A percentile compares a stretch with the other conserved stretches of the same genome.
phyloP scores from a whole-genome alignment of 1,140 invertebrate genomes.

The Trichoplusia ni region DNA sequence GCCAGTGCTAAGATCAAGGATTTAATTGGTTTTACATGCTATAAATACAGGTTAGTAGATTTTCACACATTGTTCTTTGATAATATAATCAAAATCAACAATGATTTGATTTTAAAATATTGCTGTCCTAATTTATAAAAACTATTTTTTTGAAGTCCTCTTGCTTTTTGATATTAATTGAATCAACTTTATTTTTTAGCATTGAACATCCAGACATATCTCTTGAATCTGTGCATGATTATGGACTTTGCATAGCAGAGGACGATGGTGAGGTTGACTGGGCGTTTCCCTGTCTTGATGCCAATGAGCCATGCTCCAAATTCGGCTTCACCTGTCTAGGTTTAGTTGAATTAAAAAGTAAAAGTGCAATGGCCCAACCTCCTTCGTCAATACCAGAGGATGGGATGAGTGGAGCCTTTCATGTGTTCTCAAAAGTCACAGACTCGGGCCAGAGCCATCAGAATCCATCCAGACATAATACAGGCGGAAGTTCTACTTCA shows the following conservation, averaged over 20 bases:
- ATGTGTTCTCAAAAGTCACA: conserved; percentile 61
- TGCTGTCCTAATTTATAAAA: too few relatives aligned
- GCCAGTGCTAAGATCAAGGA: conserved; percentile 93
- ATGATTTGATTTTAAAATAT: too few relatives aligned
- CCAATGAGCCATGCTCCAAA: conserved; percentile 93
- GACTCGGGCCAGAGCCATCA: conserved; percentile 69
- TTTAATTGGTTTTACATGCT: conserved; percentile 96
- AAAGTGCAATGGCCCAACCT: conserved; percentile 49
- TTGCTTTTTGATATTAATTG: not conserved
- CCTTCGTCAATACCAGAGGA: conserved; percentile 72
- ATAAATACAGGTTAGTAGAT: conserved; percentile 86
- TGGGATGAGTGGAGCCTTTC: conserved; percentile 58
- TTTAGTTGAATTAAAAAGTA: conserved; percentile 86
- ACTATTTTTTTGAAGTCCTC: not conserved
- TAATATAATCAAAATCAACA: too few relatives aligned
- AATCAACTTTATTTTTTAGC: conserved; percentile 63
- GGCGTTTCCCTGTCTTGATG: conserved; percentile 95
- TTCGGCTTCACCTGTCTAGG: conserved; percentile 95
- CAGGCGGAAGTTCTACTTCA: conserved; percentile 65
- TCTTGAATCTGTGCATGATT: conserved; percentile 84
- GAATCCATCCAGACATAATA: conserved; percentile 64
- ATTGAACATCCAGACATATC: conserved; percentile 83
- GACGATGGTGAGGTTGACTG: conserved; percentile 98
- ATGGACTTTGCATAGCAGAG: conserved; percentile 95
- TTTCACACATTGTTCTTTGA: not conserved